Conservation (phyloP, 1,140 invertebrate species). For the Drosophila virilis region DNA sequence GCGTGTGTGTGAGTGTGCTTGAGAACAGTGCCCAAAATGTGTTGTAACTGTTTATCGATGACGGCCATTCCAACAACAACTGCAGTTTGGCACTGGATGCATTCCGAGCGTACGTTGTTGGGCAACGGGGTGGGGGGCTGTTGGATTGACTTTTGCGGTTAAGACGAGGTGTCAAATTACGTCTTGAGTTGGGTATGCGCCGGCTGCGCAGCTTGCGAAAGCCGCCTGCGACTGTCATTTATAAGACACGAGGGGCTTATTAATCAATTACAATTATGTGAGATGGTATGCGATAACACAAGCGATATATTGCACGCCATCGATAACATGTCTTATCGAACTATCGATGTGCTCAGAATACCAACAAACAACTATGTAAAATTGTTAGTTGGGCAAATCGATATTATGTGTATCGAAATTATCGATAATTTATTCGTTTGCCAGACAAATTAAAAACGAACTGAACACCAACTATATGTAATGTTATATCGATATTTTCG, state of each 20-base stretch:
- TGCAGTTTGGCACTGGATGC: conserved; percentile 29
- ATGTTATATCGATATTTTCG: too few relatives aligned
- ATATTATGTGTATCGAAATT: too few relatives aligned
- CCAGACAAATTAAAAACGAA: too few relatives aligned
- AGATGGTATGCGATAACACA: neutral
- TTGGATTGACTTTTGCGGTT: conserved; percentile 11
- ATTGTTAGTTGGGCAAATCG: neutral
- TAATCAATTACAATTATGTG: conserved; percentile 11
- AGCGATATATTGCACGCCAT: neutral
- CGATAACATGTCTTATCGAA: neutral
- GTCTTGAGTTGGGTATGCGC: conserved; percentile 29
- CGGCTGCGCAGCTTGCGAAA: conserved; percentile 30
- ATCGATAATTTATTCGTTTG: too few relatives aligned
- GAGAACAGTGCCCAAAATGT: conserved; percentile 58
- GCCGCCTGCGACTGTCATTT: conserved; percentile 16
- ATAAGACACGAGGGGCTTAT: conserved; percentile 11
- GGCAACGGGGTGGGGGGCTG: neutral
- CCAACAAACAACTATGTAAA: too few relatives aligned
- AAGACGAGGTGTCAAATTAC: conserved; percentile 61
- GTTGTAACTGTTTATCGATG: conserved; percentile 67
- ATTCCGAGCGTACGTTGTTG: neutral
- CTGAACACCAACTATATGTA: too few relatives aligned
- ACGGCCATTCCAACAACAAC: conserved; percentile 10
- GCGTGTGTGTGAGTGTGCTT: conserved; percentile 16
- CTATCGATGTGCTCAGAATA: neutral